Evolutionary conservation across 2,888 invertebrate genomes (phyloP), one percentile per base, ranked within the genome.

Genomic region (Drosophila paranaensis): DNA sequence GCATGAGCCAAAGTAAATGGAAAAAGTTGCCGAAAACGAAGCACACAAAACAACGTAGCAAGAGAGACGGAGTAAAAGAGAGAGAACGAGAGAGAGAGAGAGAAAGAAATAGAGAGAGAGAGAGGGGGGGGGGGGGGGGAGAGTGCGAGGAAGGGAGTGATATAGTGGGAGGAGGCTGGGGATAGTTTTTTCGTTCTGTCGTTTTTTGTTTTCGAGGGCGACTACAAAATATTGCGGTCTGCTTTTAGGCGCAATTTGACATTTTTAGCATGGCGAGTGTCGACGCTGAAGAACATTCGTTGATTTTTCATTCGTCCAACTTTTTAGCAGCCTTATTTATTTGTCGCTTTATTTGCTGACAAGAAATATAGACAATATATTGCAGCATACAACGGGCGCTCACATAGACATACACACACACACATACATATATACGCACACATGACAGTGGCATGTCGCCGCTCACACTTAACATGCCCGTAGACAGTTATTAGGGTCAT

Each of bases 401-500:
- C 35, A 27, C 37, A 53, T 5, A 53, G 20, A 60, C 64, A 45
- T 42, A 67, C 57, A 50, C 62, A 62, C 39, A 53, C 56, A 68
- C 43, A 48, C 45, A 63, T 55, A 46, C 62, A 55, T 40, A 57
- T 37, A 55, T 45, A 70, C 48, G 67, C 48, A 70, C 67, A 89
- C 74, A 84, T 89, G 89, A 84, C 86, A 83, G 84, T 71, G 80
- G 70, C 82, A 82, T 88, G 89, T 90, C 88, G 88, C 71, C 78
- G 85, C 82, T 90, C 88, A 89, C 90, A 88, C 85, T 89, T 88
- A 88, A 88, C 88, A 88, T 89, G 89, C 77, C 78, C 89, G 85
- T 82, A 88, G 90, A 88, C 88, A 88, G 88, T 88, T 88, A 88
- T 88, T 88, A 88, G 88, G 88, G 88, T 90, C 90, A 88, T 88